Conservation (phyloP, 1,140 invertebrate genomes). For the Penaeus japonicus region DNA sequence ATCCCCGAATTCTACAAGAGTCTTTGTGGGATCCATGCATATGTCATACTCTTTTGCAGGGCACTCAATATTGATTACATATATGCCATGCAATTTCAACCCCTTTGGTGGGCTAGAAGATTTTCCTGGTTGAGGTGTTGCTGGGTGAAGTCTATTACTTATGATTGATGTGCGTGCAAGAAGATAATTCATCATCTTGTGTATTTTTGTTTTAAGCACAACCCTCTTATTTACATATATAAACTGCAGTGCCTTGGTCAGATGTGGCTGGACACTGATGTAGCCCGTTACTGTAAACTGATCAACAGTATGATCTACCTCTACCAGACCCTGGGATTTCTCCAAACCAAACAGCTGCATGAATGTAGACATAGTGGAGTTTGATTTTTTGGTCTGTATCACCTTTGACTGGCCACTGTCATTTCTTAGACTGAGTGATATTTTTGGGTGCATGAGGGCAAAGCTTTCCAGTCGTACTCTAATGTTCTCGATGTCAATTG, state of each 20-base stretch:
- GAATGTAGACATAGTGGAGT: constrained; percentile 68
- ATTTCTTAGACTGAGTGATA: constrained; percentile 72
- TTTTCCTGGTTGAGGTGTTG: constrained; percentile 34
- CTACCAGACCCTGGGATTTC: constrained; percentile 64
- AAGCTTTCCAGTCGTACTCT: constrained; percentile 69
- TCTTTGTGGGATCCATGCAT: constrained; percentile 67
- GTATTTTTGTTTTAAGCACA: constrained; percentile 67
- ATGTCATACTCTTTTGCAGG: constrained; percentile 70
- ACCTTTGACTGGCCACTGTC: constrained; percentile 69
- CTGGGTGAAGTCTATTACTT: constrained; percentile 59
- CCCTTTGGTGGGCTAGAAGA: constrained; percentile 61
- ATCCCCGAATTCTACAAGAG: constrained; percentile 71
- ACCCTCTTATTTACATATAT: constrained; percentile 72
- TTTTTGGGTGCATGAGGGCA: constrained; percentile 69
- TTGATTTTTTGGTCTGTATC: constrained; percentile 69
- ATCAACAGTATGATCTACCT: constrained; percentile 67
- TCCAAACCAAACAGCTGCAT: constrained; percentile 67
- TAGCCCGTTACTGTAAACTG: constrained; percentile 68
- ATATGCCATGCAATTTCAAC: constrained; percentile 67
- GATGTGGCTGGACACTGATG: constrained; percentile 66
- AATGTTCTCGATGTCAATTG: constrained; percentile 70
- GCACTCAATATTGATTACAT: constrained; percentile 71
- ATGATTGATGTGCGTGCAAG: constrained; percentile 63
- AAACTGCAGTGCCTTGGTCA: constrained; percentile 69
- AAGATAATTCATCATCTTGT: constrained; percentile 68